phyloP scores from a whole-genome alignment of 2,113 vertebrate species.

The Chlamydotis undulata region DNA sequence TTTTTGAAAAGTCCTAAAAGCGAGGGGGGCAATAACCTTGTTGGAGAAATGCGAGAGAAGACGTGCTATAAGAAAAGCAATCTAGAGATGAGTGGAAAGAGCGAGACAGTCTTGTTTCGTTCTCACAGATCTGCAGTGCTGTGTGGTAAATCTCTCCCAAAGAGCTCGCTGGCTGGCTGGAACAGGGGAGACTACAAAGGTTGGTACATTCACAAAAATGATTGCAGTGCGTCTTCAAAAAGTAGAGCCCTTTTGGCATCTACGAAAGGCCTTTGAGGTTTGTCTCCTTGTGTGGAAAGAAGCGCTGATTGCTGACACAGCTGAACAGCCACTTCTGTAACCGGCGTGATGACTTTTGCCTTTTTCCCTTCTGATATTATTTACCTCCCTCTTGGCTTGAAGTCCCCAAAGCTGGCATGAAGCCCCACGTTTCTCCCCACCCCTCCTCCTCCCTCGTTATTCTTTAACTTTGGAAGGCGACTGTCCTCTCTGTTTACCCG shows the following conservation, averaged over 20 bases:
- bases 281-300: neutral
- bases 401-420: conserved; percentile 49
- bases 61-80: neutral
- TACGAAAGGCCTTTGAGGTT: neutral
- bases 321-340: neutral
- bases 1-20: neutral
- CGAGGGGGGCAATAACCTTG: accelerated
- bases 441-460: neutral
- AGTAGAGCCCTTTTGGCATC: neutral
- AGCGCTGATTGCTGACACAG: neutral
- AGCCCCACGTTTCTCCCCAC: neutral
- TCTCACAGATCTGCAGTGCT: neutral
- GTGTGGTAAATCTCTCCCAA: neutral
- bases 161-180: neutral
- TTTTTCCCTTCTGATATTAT: neutral
- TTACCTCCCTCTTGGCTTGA: neutral
- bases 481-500: conserved; percentile 78
- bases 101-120: accelerated
- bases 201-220: neutral
- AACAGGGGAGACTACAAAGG: neutral
- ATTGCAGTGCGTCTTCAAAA: neutral
- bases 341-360: neutral
- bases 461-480: conserved; percentile 71
- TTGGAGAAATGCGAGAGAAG: neutral
- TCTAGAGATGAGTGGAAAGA: neutral